These are phyloP conservation scores for Sesamia inferens DNA, from an alignment of 2,888 invertebrate species.

Conservation along the genomic window DNA sequence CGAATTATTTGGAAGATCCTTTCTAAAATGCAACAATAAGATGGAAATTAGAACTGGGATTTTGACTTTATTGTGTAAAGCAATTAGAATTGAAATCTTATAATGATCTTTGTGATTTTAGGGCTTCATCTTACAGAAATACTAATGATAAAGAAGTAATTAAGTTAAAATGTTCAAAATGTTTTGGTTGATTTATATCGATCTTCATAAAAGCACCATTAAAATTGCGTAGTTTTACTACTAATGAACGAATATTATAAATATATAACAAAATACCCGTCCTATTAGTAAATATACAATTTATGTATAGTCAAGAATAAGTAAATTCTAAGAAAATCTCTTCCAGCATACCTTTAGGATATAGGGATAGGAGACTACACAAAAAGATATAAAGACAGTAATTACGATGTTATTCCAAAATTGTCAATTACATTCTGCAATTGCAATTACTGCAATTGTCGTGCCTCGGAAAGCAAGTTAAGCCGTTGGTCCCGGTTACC, in stretches of 20 bases:
- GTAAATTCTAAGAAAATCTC: neutral
- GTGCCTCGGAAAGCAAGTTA: too few species aligned
- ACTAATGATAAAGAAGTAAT: neutral
- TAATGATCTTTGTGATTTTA: conserved; percentile 25
- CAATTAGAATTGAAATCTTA: conserved; percentile 22
- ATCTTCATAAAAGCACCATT: neutral
- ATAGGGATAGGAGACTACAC: neutral
- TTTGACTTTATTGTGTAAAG: conserved; percentile 37
- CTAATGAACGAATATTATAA: neutral
- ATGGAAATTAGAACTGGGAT: conserved; percentile 42
- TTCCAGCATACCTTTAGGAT: neutral
- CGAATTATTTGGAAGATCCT: conserved; percentile 44
- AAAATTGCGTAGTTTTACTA: neutral
- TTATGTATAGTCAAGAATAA: neutral
- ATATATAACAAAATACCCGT: neutral
- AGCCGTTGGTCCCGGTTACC: too few species aligned
- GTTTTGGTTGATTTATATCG: neutral
- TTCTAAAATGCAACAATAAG: conserved; percentile 47
- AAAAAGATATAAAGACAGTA: neutral
- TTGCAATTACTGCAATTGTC: too few species aligned
- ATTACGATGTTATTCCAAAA: neutral
- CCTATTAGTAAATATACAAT: neutral
- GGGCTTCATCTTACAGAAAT: conserved; percentile 13
- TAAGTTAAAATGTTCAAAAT: conserved; percentile 2
- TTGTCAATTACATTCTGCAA: neutral